phyloP scores from a whole-genome alignment of 2,113 vertebrate genomes.

The Paedocypris sp. region DNA sequence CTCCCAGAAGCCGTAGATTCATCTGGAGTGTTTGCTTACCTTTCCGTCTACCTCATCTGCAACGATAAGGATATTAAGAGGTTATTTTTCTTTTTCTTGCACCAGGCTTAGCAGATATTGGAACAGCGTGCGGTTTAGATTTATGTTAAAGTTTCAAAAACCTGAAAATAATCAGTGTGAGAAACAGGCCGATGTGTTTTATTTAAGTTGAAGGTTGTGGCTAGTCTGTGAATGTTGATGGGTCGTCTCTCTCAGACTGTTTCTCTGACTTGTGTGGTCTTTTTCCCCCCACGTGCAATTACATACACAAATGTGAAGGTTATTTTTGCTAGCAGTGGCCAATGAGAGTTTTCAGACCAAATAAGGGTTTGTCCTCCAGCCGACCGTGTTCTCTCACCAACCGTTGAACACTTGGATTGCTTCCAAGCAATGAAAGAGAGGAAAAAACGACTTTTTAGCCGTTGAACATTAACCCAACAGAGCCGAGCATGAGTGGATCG shows the following conservation, averaged over 20 bases:
- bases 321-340: constrained; percentile 56
- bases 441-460: not conserved
- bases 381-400: constrained; percentile 8
- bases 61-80: too few relatives aligned
- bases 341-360: constrained; percentile 58
- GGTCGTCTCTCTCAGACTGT: not conserved
- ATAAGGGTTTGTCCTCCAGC: constrained; percentile 53
- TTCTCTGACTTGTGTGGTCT: constrained; percentile 52
- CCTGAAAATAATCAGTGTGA: not conserved
- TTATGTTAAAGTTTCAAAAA: too few relatives aligned
- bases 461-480: constrained; percentile 27
- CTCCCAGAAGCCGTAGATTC: too few relatives aligned
- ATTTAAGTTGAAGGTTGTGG: not conserved
- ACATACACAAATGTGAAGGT: constrained; percentile 52
- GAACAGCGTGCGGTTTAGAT: too few relatives aligned
- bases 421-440: constrained; percentile 29
- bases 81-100: too few relatives aligned
- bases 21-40: too few relatives aligned
- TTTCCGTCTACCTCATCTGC: too few relatives aligned
- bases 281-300: not conserved
- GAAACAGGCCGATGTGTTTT: not conserved
- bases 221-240: constrained; percentile 6
- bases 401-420: constrained; percentile 19
- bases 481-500: too few relatives aligned
- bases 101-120: too few relatives aligned